Conservation (phyloP, 2,797 vertebrate genomes). For the Squalus acanthias region DNA sequence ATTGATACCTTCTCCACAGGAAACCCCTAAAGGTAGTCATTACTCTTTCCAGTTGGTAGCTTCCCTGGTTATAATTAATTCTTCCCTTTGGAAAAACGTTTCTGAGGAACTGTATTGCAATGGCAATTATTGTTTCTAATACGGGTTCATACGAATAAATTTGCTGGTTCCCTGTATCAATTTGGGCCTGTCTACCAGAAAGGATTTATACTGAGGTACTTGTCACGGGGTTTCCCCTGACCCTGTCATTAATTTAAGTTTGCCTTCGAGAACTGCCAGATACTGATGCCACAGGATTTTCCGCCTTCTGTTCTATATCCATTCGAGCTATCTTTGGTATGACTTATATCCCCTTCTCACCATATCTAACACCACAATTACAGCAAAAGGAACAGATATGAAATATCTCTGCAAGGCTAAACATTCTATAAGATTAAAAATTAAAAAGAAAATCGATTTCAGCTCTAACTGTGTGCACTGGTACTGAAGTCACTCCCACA, state of each 20-base stretch:
- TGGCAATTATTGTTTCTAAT: not conserved
- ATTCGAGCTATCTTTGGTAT: not conserved
- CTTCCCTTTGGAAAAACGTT: not conserved
- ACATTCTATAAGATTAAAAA: not conserved
- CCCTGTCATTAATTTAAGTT: not conserved
- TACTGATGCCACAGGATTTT: not conserved
- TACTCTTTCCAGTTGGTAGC: not conserved
- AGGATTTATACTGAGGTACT: not conserved
- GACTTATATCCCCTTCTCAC: not conserved
- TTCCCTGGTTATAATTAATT: not conserved
- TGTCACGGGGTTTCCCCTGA: not conserved
- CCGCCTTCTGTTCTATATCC: not conserved
- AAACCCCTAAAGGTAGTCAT: too few relatives aligned
- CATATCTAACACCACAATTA: not conserved
- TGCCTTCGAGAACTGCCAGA: not conserved
- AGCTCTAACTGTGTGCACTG: not conserved
- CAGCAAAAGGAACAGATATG: not conserved
- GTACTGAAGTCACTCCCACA: not conserved
- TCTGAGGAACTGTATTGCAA: not conserved
- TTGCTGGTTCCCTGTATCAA: not conserved
- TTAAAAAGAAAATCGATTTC: not conserved
- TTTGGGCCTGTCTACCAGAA: not conserved
- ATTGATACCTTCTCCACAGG: not conserved
- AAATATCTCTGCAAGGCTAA: not conserved
- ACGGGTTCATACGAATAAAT: not conserved